Conservation (phyloP, 2,113 vertebrate genomes). For the Microtus pennsylvanicus region DNA sequence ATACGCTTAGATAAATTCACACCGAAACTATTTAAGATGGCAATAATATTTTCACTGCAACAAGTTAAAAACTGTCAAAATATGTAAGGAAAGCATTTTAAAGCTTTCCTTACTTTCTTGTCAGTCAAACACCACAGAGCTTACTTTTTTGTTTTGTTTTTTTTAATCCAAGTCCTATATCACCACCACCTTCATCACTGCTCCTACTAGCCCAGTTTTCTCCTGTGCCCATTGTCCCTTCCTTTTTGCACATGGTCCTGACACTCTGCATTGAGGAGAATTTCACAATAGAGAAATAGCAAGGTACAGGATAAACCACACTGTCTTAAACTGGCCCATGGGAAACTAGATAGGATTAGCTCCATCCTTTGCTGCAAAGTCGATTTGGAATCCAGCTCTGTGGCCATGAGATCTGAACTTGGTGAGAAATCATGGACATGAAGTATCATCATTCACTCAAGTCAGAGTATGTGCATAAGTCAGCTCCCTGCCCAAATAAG, state of each 20-base stretch:
- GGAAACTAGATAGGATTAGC: constrained; percentile 23
- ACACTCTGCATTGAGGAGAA: constrained; percentile 30
- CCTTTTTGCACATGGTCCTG: constrained; percentile 41
- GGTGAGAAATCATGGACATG: background rate
- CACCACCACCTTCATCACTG: background rate
- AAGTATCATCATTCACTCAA: constrained; percentile 27
- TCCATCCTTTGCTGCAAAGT: constrained; percentile 57
- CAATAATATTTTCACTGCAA: constrained; percentile 41
- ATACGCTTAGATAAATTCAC: constrained; percentile 35
- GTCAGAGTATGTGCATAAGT: constrained; percentile 34
- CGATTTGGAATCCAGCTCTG: constrained; percentile 46
- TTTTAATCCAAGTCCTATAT: constrained; percentile 8
- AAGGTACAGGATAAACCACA: constrained; percentile 32
- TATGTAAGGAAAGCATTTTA: constrained; percentile 41
- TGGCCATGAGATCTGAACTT: constrained; percentile 43
- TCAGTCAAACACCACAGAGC: background rate
- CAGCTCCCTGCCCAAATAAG: constrained; percentile 31
- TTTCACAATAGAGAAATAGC: constrained; percentile 42
- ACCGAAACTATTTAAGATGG: constrained; percentile 56
- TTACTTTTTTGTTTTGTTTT: constrained; percentile 44
- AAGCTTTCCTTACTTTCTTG: constrained; percentile 19
- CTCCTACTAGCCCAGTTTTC: constrained; percentile 2
- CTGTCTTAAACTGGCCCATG: constrained; percentile 16
- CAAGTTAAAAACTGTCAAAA: constrained; percentile 25
- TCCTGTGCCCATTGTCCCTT: constrained; percentile 36